Evolutionary conservation across 2,113 vertebrate species (phyloP), one percentile per base, ranked within the genome.

Genomic region (Prinia subflava): DNA sequence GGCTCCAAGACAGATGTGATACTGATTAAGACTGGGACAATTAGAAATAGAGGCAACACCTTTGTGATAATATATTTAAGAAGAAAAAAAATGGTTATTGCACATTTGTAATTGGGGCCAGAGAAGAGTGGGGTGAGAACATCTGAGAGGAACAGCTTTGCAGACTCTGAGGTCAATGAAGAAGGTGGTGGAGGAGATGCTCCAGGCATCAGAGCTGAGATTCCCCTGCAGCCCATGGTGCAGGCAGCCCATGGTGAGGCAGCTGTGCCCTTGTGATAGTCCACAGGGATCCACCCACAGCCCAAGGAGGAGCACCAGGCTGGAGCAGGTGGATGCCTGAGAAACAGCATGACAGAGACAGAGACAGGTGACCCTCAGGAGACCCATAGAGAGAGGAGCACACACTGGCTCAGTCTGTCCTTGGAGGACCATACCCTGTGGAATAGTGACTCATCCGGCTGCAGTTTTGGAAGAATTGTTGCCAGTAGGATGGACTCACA

Each of bases 261-360:
- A 55, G n/a, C 39, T 55, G 17, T 55, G 68, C 14, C 39, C 8
- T 41, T 55, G 14, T 12, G n/a, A 27, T 5, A 6, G 1, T 4
- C 11, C 23, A 15, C 3, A 2, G 35, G 27, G 22, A 33, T 31
- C 15, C 33, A 25, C 56, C 31, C 11, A 13, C 39, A 71, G 31
- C 16, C 1, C 0, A 0, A 52, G 31, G 13, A 35, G 20, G 25
- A 80, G 39, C 1, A 9, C 20, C 21, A 55, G 4, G 10, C 41
- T 9, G 16, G 41, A 53, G 27, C 8, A 83, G 17, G 14, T 21
- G 37, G 25, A 35, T 35, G 10, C 16, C 47, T 73, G 20, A 37
- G 27, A 53, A 25, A 5, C 21, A 9, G 2, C 27, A 39, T 39
- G 39, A 39, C 39, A 39, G 39, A 39, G 39, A 39, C 39, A 39